Evolutionary conservation across 1,140 invertebrate genomes (phyloP).

Genomic region (Dinothrombium tinctorium): DNA sequence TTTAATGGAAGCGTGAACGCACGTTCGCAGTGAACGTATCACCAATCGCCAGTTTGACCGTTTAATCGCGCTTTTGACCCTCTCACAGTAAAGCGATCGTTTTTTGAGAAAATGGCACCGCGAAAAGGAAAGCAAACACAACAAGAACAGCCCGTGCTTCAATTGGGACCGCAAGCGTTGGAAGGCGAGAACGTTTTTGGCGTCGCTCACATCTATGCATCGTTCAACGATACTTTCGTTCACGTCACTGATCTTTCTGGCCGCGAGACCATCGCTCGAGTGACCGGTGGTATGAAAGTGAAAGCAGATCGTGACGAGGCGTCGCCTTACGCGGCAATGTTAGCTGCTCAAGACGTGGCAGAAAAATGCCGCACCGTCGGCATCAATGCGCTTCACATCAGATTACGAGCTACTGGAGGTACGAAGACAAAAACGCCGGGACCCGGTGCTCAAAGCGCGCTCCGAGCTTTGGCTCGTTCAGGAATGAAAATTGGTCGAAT

Average conservation of each 20-base stretch:
- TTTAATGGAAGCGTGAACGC: too few relatives aligned
- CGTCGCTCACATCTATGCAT: slow-evolving; percentile 97
- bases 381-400: slow-evolving; percentile 94
- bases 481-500: slow-evolving; percentile 99
- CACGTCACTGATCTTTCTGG: slow-evolving; percentile 98
- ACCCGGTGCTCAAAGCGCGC: slow-evolving; percentile 91
- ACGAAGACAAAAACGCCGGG: slow-evolving; percentile 92
- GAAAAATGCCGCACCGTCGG: slow-evolving; percentile 92
- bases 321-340: slow-evolving; percentile 99
- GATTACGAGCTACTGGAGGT: slow-evolving; percentile 89
- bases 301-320: slow-evolving; percentile 99
- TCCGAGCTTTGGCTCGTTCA: slow-evolving; percentile 86
- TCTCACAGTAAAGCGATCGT: too few relatives aligned
- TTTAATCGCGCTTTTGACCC: too few relatives aligned
- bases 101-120: slow-evolving; percentile 33
- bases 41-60: too few relatives aligned
- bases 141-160: slow-evolving; percentile 71
- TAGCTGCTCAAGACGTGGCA: slow-evolving; percentile 98
- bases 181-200: slow-evolving; percentile 93
- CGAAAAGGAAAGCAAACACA: slow-evolving; percentile 89
- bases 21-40: too few relatives aligned
- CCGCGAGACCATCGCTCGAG: slow-evolving; percentile 89
- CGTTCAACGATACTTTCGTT: slow-evolving; percentile 99
- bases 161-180: slow-evolving; percentile 86
- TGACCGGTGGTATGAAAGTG: slow-evolving; percentile 99